Evolutionary conservation across 2,797 vertebrate species (phyloP).

Genomic region (Ispidina picta): DNA sequence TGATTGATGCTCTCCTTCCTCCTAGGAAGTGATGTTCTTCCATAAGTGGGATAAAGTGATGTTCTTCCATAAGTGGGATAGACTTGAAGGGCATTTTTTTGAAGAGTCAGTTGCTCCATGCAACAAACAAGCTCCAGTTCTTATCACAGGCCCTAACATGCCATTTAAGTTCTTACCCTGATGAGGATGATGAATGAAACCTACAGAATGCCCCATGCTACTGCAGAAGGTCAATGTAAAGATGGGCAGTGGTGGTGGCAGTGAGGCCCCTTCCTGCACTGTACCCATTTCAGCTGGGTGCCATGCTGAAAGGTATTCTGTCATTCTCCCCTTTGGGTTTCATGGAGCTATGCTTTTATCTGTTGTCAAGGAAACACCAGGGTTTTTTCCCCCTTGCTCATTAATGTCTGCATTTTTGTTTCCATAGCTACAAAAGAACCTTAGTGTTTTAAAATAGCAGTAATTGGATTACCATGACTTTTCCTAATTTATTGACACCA

Average conservation of each 20-base stretch:
- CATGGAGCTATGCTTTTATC: constrained; percentile 56
- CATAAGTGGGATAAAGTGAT: not conserved
- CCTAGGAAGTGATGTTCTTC: not conserved
- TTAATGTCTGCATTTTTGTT: constrained; percentile 77
- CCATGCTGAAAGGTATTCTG: constrained; percentile 19
- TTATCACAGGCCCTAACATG: not conserved
- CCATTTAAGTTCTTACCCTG: not conserved
- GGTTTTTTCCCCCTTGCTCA: constrained; percentile 51
- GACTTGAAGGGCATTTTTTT: not conserved
- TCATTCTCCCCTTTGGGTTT: constrained; percentile 20
- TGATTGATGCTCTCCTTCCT: constrained; percentile 7
- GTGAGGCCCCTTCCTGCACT: not conserved
- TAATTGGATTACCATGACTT: constrained; percentile 55
- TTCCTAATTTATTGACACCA: constrained; percentile 3
- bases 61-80: not conserved
- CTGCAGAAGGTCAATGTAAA: not conserved
- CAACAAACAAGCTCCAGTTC: not conserved
- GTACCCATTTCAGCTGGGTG: not conserved
- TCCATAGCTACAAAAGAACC: constrained; percentile 77
- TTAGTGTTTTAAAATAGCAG: constrained; percentile 70
- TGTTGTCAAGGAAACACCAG: constrained; percentile 78
- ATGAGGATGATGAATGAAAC: not conserved
- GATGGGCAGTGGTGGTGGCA: not conserved
- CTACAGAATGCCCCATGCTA: not conserved
- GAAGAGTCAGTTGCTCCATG: not conserved